phyloP scores from a whole-genome alignment of 2,888 invertebrate genomes.

The Epirrhoe alternata region DNA sequence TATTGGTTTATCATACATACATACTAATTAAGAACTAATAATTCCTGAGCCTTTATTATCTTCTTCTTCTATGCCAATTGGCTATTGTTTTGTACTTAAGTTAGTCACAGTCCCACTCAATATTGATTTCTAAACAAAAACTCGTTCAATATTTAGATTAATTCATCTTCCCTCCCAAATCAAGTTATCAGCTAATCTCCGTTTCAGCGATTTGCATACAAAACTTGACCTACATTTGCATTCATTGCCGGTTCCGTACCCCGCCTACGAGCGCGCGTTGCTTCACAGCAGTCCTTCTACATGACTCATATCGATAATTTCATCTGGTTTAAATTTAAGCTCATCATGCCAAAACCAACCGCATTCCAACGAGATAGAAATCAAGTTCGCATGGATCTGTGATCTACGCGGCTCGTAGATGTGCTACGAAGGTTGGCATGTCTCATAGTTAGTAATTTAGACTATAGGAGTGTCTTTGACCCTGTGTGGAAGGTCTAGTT shows the following conservation, averaged over 20 bases:
- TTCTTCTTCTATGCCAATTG: no score
- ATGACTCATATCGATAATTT: constrained; percentile 38
- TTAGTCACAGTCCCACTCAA: not conserved
- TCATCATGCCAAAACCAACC: constrained; percentile 23
- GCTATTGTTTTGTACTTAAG: not conserved
- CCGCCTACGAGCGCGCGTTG: constrained; percentile 37
- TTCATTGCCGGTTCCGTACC: constrained; percentile 38
- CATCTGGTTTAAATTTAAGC: constrained; percentile 20
- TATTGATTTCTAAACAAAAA: constrained; percentile 13
- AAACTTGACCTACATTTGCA: constrained; percentile 40
- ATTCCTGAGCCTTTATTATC: not conserved
- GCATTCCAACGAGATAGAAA: constrained; percentile 21
- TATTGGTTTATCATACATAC: not conserved
- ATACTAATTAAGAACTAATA: not conserved
- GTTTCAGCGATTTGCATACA: constrained; percentile 34
- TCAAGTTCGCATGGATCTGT: constrained; percentile 19
- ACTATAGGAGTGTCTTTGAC: constrained; percentile 35
- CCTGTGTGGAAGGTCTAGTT: constrained; percentile 30
- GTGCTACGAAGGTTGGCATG: constrained; percentile 40
- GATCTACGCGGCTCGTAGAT: constrained; percentile 23
- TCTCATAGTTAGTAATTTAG: constrained; percentile 33
- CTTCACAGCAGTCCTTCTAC: constrained; percentile 35
- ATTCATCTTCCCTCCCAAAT: constrained; percentile 27
- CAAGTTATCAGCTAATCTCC: constrained; percentile 30
- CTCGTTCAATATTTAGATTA: constrained; percentile 17